A percentile compares a stretch with the other conserved stretches of the same genome.
phyloP scores from a whole-genome alignment of 2,888 invertebrate species.

The Cantharis rufa region DNA sequence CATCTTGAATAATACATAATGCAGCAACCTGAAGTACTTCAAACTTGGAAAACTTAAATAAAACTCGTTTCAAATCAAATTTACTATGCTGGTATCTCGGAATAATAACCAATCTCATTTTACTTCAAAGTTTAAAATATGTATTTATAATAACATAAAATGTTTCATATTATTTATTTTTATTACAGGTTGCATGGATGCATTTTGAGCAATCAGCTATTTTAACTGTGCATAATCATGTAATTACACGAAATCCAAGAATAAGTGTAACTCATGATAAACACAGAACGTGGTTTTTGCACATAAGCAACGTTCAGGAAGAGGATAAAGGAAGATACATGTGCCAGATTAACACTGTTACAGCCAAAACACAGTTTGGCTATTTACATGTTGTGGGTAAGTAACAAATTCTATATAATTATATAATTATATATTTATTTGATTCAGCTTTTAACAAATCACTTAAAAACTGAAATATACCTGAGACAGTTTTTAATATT shows the following conservation, averaged over 20 bases:
- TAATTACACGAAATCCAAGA: slow-evolving; percentile 89
- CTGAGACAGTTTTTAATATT: not conserved
- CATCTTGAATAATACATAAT: slow-evolving; percentile 32
- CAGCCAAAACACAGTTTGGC: slow-evolving; percentile 90
- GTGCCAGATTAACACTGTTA: slow-evolving; percentile 93
- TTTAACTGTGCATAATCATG: slow-evolving; percentile 90
- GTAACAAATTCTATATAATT: slow-evolving; percentile 44
- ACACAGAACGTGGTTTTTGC: slow-evolving; percentile 90
- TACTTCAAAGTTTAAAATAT: slow-evolving; percentile 4
- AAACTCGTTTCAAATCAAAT: slow-evolving; percentile 22
- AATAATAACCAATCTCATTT: slow-evolving; percentile 7
- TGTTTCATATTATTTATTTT: slow-evolving; percentile 15
- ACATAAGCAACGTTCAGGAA: slow-evolving; percentile 89
- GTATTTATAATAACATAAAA: not conserved
- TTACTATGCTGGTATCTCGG: slow-evolving; percentile 23
- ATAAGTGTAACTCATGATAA: slow-evolving; percentile 92
- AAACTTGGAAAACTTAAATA: slow-evolving; percentile 28
- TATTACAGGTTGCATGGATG: slow-evolving; percentile 91
- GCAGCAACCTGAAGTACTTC: slow-evolving; percentile 23
- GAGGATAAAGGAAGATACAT: slow-evolving; percentile 91
- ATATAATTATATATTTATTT: not conserved
- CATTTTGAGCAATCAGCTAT: slow-evolving; percentile 93
- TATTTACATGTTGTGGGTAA: slow-evolving; percentile 91
- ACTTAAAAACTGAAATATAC: not conserved
- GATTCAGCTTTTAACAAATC: not conserved